Evolutionary conservation across 2,113 vertebrate genomes (phyloP).

Genomic region (Polyodon spathula): DNA sequence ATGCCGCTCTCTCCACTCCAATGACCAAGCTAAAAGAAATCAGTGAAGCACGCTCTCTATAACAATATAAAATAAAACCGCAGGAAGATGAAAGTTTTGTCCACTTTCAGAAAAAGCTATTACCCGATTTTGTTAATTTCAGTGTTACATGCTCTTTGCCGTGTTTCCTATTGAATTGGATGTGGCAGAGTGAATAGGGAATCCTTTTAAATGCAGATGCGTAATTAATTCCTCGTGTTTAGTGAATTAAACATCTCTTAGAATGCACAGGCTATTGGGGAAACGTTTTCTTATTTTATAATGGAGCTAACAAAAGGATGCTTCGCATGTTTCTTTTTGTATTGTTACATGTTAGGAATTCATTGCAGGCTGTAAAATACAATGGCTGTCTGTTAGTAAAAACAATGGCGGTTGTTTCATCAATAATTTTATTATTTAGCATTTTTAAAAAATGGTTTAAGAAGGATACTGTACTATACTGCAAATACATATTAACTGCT

Average conservation of each 20-base stretch:
- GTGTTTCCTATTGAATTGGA: constrained; percentile 35
- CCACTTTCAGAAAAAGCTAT: constrained; percentile 37
- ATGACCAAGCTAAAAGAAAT: constrained; percentile 50
- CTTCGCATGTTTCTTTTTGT: constrained; percentile 18
- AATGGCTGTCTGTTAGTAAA: constrained; percentile 48
- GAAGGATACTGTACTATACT: constrained; percentile 15
- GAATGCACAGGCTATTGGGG: constrained; percentile 28
- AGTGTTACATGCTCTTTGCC: constrained; percentile 42
- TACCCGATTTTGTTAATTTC: constrained; percentile 50
- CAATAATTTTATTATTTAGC: background rate
- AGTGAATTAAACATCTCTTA: constrained; percentile 58
- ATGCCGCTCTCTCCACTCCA: constrained; percentile 48
- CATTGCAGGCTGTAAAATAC: constrained; percentile 52
- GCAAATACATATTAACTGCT: background rate
- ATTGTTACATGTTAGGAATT: constrained; percentile 31
- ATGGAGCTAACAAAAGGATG: constrained; percentile 52
- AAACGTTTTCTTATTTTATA: constrained; percentile 42
- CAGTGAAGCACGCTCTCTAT: constrained; percentile 45
- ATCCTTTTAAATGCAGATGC: constrained; percentile 63
- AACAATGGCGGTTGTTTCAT: constrained; percentile 45
- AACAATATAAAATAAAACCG: constrained; percentile 53
- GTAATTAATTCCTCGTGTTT: constrained; percentile 67
- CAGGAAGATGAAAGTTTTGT: constrained; percentile 42
- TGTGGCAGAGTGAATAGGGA: constrained; percentile 25
- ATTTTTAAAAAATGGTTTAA: constrained; percentile 40